Conservation (phyloP, 2,888 invertebrate genomes). For the Cancer borealis region DNA sequence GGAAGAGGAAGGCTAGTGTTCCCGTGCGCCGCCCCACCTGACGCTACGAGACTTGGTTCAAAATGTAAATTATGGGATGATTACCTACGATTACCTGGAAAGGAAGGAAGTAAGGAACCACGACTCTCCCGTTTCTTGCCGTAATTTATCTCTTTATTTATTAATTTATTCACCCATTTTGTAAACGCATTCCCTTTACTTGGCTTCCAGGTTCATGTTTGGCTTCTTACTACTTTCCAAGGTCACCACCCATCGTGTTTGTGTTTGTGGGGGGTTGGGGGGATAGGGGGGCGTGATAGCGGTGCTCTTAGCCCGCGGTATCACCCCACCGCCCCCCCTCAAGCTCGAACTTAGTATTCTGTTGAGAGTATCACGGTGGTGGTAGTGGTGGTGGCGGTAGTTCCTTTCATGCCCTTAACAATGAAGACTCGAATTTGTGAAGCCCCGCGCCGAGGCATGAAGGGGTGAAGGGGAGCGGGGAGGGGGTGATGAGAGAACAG, state of each 20-base stretch:
- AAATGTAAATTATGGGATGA: constrained; percentile 23
- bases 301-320: not conserved
- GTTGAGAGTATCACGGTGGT: not conserved
- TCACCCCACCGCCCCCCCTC: not conserved
- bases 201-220: too few species aligned
- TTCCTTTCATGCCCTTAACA: not conserved
- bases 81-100: constrained; percentile 14
- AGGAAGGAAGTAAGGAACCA: not conserved
- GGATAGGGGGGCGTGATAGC: not conserved
- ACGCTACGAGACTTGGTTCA: not conserved
- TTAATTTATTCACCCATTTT: not conserved
- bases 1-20: not conserved
- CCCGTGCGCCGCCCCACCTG: not conserved
- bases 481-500: not conserved
- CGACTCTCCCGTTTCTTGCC: not conserved
- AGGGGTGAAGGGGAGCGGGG: not conserved
- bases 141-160: not conserved
- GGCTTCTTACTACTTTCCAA: not conserved
- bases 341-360: not conserved
- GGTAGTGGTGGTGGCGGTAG: not conserved
- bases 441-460: not conserved
- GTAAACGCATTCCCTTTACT: too few species aligned
- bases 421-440: not conserved
- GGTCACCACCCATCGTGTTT: not conserved
- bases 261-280: not conserved